A percentile compares a stretch with the other conserved stretches of the same genome.
Evolutionary conservation across 2,888 invertebrate genomes (phyloP).

Genomic region (Timema cristinae): DNA sequence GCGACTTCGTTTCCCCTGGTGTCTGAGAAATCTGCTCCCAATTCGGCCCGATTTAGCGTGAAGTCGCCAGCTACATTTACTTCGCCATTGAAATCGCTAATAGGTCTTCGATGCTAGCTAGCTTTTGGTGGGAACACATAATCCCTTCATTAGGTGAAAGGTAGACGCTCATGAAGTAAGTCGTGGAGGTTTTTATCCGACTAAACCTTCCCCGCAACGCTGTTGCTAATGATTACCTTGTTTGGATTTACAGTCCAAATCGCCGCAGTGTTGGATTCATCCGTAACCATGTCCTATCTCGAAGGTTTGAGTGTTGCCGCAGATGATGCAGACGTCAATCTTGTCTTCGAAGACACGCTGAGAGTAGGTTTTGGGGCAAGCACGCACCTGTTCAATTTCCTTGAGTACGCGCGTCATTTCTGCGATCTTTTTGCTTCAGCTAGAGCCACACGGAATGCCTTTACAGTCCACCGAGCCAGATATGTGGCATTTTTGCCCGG

Average conservation of each 20-base stretch:
- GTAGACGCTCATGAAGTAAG: too few relatives aligned
- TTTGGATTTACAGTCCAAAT: not conserved
- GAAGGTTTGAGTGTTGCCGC: slow-evolving; percentile 3
- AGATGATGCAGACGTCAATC: slow-evolving; percentile 3
- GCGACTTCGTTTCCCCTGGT: not conserved
- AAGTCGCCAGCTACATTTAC: not conserved
- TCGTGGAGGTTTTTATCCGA: slow-evolving; percentile 1
- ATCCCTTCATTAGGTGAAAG: not conserved
- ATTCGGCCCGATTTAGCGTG: too few relatives aligned
- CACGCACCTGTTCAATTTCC: not conserved
- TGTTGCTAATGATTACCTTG: not conserved
- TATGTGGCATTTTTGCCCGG: too few relatives aligned
- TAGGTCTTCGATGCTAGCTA: not conserved
- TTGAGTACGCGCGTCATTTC: not conserved
- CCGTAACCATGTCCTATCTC: not conserved
- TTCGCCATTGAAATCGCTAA: not conserved
- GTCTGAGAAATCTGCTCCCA: slow-evolving; percentile 1
- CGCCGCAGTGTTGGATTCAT: not conserved
- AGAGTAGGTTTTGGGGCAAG: not conserved
- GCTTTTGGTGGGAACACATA: not conserved
- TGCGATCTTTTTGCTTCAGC: not conserved
- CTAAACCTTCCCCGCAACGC: not conserved
- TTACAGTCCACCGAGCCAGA: not conserved
- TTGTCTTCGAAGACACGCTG: slow-evolving; percentile 1
- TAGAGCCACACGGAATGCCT: not conserved